Evolutionary conservation across 1,140 invertebrate genomes (phyloP).

Genomic region (Drosophila bipectinata): DNA sequence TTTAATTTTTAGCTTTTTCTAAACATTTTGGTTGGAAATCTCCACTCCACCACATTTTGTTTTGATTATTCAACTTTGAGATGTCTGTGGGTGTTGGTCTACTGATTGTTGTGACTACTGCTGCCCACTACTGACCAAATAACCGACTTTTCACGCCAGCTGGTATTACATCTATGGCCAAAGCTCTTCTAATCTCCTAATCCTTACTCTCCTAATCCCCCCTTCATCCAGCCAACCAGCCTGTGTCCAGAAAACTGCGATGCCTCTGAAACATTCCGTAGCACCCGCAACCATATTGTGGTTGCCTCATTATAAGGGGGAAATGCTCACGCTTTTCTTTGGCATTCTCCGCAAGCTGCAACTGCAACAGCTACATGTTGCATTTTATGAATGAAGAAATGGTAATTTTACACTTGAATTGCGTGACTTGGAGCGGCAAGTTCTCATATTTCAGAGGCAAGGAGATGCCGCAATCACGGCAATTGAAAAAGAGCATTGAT

Average conservation of each 20-base stretch:
- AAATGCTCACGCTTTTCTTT: constrained; percentile 74
- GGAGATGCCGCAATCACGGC: constrained; percentile 48
- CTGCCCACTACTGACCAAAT: constrained; percentile 68
- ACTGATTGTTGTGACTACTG: constrained; percentile 33
- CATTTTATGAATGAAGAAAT: constrained; percentile 68
- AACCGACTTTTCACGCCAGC: constrained; percentile 70
- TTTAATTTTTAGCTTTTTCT: too few relatives aligned
- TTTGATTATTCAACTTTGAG: constrained; percentile 8
- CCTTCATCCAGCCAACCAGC: neutral
- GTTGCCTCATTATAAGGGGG: constrained; percentile 67
- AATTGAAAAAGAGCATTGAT: constrained; percentile 67
- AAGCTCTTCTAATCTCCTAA: too few relatives aligned
- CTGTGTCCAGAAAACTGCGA: neutral
- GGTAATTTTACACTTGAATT: constrained; percentile 77
- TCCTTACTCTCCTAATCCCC: constrained; percentile 2
- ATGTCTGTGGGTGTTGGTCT: constrained; percentile 16
- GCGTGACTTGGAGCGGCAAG: constrained; percentile 60
- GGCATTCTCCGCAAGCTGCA: constrained; percentile 3
- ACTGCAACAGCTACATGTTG: constrained; percentile 37
- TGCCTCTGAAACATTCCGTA: constrained; percentile 31
- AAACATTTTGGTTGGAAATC: too few relatives aligned
- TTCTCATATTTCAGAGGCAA: constrained; percentile 59
- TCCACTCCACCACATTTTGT: neutral
- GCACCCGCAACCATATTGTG: constrained; percentile 40
- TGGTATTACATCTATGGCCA: constrained; percentile 64